These are phyloP conservation scores for Drosophila bunnanda DNA, from an alignment of 2,888 invertebrate genomes.

Conservation along the genomic window DNA sequence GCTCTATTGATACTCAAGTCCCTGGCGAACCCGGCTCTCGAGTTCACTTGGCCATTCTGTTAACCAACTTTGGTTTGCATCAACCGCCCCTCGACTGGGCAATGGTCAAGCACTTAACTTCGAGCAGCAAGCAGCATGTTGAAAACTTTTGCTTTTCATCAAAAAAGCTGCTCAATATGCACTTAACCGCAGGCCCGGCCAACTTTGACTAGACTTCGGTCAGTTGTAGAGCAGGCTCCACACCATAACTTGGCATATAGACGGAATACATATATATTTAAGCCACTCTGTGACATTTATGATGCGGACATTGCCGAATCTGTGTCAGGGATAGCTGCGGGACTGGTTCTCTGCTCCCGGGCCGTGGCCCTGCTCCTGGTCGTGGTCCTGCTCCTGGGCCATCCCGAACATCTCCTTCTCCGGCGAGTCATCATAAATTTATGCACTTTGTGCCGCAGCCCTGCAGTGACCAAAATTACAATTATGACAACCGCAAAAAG, in stretches of 20 bases:
- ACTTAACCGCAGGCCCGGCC: conserved; percentile 67
- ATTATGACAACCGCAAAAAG: conserved; percentile 81
- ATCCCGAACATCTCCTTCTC: conserved; percentile 3
- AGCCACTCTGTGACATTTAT: conserved; percentile 62
- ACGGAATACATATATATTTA: conserved; percentile 34
- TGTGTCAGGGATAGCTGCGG: conserved; percentile 57
- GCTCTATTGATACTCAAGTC: conserved; percentile 39
- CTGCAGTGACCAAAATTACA: conserved; percentile 79
- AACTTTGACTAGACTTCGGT: conserved; percentile 50
- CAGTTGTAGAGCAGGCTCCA: conserved; percentile 50
- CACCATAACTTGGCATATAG: conserved; percentile 42
- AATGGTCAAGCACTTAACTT: conserved; percentile 59
- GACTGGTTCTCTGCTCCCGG: conserved; percentile 7
- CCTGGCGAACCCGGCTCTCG: conserved; percentile 27
- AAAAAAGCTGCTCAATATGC: conserved; percentile 51
- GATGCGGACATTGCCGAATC: conserved; percentile 57
- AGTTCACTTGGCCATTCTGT: conserved; percentile 41
- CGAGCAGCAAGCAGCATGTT: conserved; percentile 48
- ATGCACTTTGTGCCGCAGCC: conserved; percentile 71
- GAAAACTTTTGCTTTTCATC: conserved; percentile 70
- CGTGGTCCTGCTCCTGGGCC: conserved; percentile 7
- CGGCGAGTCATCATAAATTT: conserved; percentile 74
- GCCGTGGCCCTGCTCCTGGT: neutral
- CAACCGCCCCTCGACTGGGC: conserved; percentile 1
- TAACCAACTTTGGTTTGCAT: conserved; percentile 40